Base-by-base conservation (phyloP, 2,797 vertebrate genomes). In the Leucoraja ocellata region DNA sequence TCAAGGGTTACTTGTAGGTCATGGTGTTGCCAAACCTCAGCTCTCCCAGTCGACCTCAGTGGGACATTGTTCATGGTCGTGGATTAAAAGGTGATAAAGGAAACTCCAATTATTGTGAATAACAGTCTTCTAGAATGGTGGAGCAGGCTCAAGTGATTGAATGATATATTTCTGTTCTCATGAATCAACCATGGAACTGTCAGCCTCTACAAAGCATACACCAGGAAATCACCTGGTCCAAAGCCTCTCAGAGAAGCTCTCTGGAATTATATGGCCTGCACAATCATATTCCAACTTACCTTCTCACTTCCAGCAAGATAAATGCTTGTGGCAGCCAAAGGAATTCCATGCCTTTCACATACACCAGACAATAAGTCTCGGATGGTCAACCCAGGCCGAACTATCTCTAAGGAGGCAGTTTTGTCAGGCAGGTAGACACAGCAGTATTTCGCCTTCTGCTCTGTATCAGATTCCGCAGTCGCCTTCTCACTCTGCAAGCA, bases 271-370 rank as follows among this genome's bases (percentile, higher is more conserved):
- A 4, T 14, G 11, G 54, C 3, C 61, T 68, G 71, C n/a, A 36
- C 18, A 91, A 36, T 0, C 36, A 16, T 73, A 23, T 23, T 80
- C 71, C 68, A 92, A 4, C 93, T 32, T 96, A 99, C 99, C 98
- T 98, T 98, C 93, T 99, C 98, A 0, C 97, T 98, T 94, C 98
- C 98, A 3, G 97, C 96, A 93, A 99, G 96, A 95, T 98, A 99
- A 95, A 99, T 97, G 95, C 98, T 94, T 93, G 99, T 96, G 93
- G 99, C 98, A 0, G 97, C 97, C 25, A 98, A 95, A 9, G 96
- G 97, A 95, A 99, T 98, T 93, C 98, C 98, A 0, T 99, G 97
- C 94, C 99, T 99, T 96, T 99, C 98, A 58, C 98, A 99, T 93
- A 99, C 97, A 91, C 97, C 96, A 0, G 96, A 94, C 94, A 99